Percentiles rank a stretch among this genome's conserved stretches.
Evolutionary conservation across 2,888 invertebrate species (phyloP).

Genomic region (Chymomyza fuscimana): DNA sequence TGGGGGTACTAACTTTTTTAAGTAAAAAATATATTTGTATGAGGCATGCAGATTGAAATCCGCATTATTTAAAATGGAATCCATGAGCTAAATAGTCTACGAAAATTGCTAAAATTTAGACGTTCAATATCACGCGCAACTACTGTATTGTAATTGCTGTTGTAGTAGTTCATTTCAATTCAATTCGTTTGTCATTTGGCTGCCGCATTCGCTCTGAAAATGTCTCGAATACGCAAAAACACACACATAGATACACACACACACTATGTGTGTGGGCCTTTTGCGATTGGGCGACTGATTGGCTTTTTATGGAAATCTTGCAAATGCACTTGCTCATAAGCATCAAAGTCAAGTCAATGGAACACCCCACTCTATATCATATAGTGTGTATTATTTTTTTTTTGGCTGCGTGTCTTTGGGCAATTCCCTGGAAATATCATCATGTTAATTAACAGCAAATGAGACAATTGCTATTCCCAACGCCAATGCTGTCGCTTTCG

Average conservation of each 20-base stretch:
- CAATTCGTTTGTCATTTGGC: slow-evolving; percentile 73
- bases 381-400: background rate
- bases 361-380: slow-evolving; percentile 11
- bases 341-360: background rate
- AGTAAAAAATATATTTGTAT: no score
- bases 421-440: slow-evolving; percentile 54
- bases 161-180: slow-evolving; percentile 71
- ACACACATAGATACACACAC: background rate
- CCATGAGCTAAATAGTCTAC: no score
- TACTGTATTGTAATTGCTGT: slow-evolving; percentile 20
- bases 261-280: slow-evolving; percentile 26
- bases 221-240: slow-evolving; percentile 13
- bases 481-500: slow-evolving; percentile 5
- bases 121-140: background rate
- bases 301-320: slow-evolving; percentile 70
- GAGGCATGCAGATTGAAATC: no score
- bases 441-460: slow-evolving; percentile 64
- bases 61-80: no score
- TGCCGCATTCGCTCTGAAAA: slow-evolving; percentile 29
- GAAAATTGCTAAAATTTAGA: background rate
- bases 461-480: slow-evolving; percentile 42
- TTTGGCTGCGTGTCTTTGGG: slow-evolving; percentile 47
- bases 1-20: no score
- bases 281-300: slow-evolving; percentile 47
- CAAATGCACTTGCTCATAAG: background rate